These are phyloP conservation scores for Onychomys torridus DNA, from an alignment of 2,797 vertebrate genomes.

Conservation along the genomic window DNA sequence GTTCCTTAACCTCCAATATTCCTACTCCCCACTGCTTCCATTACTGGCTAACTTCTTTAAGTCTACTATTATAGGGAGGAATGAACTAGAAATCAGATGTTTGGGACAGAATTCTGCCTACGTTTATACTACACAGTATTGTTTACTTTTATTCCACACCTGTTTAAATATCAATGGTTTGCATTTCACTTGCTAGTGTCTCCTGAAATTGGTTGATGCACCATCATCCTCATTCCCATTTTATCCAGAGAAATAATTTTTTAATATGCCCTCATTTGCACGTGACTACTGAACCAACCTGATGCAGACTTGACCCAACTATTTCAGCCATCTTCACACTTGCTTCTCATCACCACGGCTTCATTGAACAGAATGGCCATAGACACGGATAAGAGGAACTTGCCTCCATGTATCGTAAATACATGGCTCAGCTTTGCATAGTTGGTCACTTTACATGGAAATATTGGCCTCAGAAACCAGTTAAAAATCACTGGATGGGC, in stretches of 20 bases:
- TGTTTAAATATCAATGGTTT: slow-evolving; percentile 28
- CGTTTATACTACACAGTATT: neutral
- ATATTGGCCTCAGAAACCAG: slow-evolving; percentile 1
- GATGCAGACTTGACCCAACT: slow-evolving; percentile 67
- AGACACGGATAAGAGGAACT: neutral
- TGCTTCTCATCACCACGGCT: slow-evolving; percentile 42
- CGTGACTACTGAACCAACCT: slow-evolving; percentile 36
- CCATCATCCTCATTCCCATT: neutral
- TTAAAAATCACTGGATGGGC: slow-evolving; percentile 34
- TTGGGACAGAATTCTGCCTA: slow-evolving; percentile 2
- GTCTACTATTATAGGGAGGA: neutral
- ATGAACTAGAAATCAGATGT: slow-evolving; percentile 48
- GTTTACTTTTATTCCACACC: slow-evolving; percentile 55
- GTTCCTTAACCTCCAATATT: slow-evolving; percentile 8
- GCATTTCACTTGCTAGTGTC: slow-evolving; percentile 18
- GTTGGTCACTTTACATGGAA: neutral
- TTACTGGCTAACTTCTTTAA: neutral
- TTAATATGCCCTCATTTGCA: slow-evolving; percentile 57
- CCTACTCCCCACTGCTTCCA: neutral
- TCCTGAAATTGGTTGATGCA: slow-evolving; percentile 23
- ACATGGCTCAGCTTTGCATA: neutral
- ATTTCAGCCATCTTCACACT: slow-evolving; percentile 63
- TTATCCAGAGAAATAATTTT: slow-evolving; percentile 54
- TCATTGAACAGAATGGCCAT: slow-evolving; percentile 8
- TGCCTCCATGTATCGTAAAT: neutral